phyloP scores from a whole-genome alignment of 2,113 vertebrate genomes.

The Euleptes europaea region DNA sequence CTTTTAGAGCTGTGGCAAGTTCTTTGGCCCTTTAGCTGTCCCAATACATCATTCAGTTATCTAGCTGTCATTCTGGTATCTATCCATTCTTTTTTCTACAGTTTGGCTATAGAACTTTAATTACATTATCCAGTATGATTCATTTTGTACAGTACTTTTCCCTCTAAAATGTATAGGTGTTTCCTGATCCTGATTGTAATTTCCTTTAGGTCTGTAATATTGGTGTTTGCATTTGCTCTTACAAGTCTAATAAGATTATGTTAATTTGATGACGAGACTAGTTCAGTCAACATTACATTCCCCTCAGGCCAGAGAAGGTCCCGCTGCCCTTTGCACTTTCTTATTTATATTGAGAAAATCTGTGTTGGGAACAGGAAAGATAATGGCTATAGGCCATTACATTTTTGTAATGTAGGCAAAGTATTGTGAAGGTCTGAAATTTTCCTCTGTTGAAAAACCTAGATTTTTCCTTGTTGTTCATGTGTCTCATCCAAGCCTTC shows the following conservation, averaged over 20 bases:
- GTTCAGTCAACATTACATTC: background rate
- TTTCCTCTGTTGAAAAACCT: background rate
- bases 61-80: background rate
- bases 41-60: background rate
- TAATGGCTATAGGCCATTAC: no score
- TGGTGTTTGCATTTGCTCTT: background rate
- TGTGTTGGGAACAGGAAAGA: background rate
- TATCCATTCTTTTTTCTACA: slow-evolving; percentile 9
- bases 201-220: background rate
- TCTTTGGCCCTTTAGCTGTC: background rate
- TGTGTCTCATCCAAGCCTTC: background rate
- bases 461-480: background rate
- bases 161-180: background rate
- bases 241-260: background rate
- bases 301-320: background rate
- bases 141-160: background rate
- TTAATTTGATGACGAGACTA: background rate
- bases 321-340: background rate
- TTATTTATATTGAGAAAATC: fast-evolving
- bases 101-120: slow-evolving; percentile 4
- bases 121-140: slow-evolving; percentile 16
- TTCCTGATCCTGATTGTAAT: slow-evolving; percentile 3
- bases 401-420: background rate
- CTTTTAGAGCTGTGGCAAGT: slow-evolving; percentile 27
- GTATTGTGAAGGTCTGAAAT: background rate